Evolutionary conservation across 2,888 invertebrate genomes (phyloP), one percentile per base, ranked within the genome.

Genomic region (Sarcophaga subvicina): DNA sequence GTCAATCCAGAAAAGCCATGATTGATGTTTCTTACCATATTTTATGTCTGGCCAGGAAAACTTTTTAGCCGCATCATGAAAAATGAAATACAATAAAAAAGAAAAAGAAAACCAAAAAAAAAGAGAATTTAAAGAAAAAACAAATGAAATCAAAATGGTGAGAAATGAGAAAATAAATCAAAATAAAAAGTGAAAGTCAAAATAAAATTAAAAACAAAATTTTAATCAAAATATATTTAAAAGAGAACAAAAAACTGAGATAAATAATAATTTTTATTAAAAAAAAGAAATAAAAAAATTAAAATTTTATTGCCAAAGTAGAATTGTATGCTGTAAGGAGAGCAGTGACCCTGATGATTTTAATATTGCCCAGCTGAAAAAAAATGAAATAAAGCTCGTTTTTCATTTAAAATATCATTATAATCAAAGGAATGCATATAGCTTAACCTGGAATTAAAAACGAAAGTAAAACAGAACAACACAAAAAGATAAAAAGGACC

Each of bases 191-290:
- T 37, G 60, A 72, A 60, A 60, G n/a, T 49, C 14, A 64, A 73
- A 62, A 73, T 54, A 37, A 76, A 76, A 76, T 22, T 47, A 47
- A 63, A 47, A 63, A 45, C 59, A 14, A 72, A 37, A 64, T 64
- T 4, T 12, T 27, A 72, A 22, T 5, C 20, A 17, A 73, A 27
- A 62, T 0, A 45, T 47, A 73, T 14, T 11, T 11, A 37, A 12
- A 62, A 4, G n/a, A 45, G n/a, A 4, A 4, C 37, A 27, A 4
- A 71, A 0, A 60, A 11, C 6, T 49, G 12, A 11, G n/a, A 59
- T 37, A 71, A 37, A 62, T 20, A 25, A 5, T 64, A 37, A 37
- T 6, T 37, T 37, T 37, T 37, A 37, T 37, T 8, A 37, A 37
- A 37, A 37, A 37, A 37, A 37, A 22, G 17, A 47, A 17, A 63